Evolutionary conservation across 2,888 invertebrate genomes (phyloP).

Genomic region (Automeris io): DNA sequence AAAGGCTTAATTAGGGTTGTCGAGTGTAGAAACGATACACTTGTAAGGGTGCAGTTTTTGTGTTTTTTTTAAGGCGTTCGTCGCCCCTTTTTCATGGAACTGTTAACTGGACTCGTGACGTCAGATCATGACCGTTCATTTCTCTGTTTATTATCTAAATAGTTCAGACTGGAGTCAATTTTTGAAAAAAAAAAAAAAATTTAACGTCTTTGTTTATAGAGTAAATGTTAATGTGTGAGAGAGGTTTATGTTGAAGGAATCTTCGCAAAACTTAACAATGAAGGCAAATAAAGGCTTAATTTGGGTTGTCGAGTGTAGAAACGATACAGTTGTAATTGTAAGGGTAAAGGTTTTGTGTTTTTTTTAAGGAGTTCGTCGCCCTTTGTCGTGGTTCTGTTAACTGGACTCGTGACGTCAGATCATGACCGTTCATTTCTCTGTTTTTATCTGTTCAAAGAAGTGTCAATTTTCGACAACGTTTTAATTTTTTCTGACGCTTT

Average conservation of each 20-base stretch:
- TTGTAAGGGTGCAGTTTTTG: too few species aligned
- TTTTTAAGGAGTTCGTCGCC: slow-evolving; percentile 19
- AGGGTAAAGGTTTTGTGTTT: too few species aligned
- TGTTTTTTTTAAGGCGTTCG: slow-evolving; percentile 32
- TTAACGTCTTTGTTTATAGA: too few species aligned
- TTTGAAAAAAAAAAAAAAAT: too few species aligned
- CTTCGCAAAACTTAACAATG: slow-evolving; percentile 48
- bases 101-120: neutral
- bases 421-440: neutral
- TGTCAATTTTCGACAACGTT: too few species aligned
- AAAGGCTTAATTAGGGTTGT: slow-evolving; percentile 18
- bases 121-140: neutral
- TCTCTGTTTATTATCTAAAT: too few species aligned
- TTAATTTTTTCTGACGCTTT: too few species aligned
- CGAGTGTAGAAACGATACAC: neutral
- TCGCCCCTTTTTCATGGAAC: neutral
- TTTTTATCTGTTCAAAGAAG: too few species aligned
- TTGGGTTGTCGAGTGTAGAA: slow-evolving; percentile 7
- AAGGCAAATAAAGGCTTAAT: slow-evolving; percentile 16
- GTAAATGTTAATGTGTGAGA: too few species aligned
- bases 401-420: neutral
- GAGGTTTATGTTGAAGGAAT: too few species aligned
- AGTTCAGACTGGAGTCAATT: too few species aligned
- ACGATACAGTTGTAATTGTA: slow-evolving; percentile 3
- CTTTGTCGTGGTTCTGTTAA: neutral